Conservation (phyloP, 2,888 invertebrate genomes). For the Notodonta dromedarius region DNA sequence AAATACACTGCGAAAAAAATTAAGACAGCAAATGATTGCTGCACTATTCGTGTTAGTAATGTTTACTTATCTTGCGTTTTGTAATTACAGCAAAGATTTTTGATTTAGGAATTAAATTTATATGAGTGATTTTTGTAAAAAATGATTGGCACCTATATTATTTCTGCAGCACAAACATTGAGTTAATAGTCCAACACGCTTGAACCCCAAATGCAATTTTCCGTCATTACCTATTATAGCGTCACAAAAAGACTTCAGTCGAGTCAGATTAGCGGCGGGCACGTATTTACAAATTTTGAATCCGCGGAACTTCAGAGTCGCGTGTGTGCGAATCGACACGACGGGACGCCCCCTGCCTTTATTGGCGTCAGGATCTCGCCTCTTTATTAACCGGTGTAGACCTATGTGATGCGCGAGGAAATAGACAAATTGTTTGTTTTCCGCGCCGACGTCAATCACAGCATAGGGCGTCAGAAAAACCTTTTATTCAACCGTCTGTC, state of each 20-base stretch:
- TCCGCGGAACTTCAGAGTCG: constrained; percentile 44
- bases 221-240: constrained; percentile 69
- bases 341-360: constrained; percentile 64
- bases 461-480: constrained; percentile 36
- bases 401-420: constrained; percentile 59
- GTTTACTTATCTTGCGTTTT: no score
- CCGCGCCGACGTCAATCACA: constrained; percentile 44
- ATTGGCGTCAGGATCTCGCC: constrained; percentile 59
- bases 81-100: no score
- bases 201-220: constrained; percentile 52
- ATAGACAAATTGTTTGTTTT: constrained; percentile 77
- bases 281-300: constrained; percentile 70
- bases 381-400: constrained; percentile 73
- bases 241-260: constrained; percentile 58
- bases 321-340: constrained; percentile 48
- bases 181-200: not conserved
- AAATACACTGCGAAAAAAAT: no score
- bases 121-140: no score
- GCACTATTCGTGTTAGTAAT: no score
- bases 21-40: no score
- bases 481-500: constrained; percentile 33
- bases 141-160: no score
- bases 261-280: constrained; percentile 54
- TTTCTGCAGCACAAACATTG: not conserved
- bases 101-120: no score